Evolutionary conservation across 2,113 vertebrate genomes (phyloP).

Genomic region (Leucopsar rothschildi): DNA sequence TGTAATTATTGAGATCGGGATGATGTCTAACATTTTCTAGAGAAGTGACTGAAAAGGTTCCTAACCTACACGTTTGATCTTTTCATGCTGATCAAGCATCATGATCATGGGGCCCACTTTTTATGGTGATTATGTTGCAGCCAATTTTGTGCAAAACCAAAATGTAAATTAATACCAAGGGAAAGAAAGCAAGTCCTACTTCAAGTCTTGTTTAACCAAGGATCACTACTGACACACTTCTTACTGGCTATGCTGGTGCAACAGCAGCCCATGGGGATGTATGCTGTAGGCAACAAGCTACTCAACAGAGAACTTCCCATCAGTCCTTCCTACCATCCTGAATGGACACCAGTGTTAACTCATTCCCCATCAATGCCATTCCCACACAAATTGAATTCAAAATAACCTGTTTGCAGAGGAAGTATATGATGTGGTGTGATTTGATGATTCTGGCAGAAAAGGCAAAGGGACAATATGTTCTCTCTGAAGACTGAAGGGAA

Average conservation of each 20-base stretch:
- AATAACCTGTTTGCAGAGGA: not conserved
- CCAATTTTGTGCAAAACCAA: not conserved
- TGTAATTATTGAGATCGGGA: not conserved
- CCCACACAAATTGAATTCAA: not conserved
- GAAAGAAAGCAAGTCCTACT: not conserved
- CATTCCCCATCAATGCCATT: not conserved
- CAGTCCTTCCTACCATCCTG: not conserved
- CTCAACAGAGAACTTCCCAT: not conserved
- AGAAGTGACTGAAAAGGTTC: not conserved
- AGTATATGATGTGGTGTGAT: not conserved
- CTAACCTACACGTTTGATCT: not conserved
- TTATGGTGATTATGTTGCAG: not conserved
- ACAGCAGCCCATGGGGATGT: not conserved
- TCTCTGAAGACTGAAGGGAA: not conserved
- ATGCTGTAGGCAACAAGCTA: not conserved
- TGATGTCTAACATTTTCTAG: not conserved
- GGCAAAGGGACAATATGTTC: not conserved
- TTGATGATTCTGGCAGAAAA: not conserved
- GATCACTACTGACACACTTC: not conserved
- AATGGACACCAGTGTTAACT: not conserved
- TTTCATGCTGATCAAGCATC: not conserved
- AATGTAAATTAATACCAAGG: not conserved
- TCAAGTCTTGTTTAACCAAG: not conserved
- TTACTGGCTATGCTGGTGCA: not conserved
- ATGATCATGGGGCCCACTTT: not conserved